Percentiles rank a stretch among this genome's conserved stretches.
These are phyloP conservation scores for Copidosoma aretas DNA, from an alignment of 2,888 invertebrate species.

Conservation along the genomic window DNA sequence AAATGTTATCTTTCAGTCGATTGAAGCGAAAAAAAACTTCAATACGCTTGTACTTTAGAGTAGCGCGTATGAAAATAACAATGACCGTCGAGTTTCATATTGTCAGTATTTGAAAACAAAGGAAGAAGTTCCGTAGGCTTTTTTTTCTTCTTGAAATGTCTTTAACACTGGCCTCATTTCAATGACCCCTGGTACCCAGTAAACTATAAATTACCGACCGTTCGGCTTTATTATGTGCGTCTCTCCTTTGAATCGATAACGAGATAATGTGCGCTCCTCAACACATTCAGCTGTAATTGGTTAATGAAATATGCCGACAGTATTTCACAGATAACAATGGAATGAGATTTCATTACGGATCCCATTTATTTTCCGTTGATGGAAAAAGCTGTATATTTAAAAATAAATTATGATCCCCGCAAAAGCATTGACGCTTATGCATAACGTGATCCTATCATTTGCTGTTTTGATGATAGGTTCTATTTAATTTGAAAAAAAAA, in stretches of 20 bases:
- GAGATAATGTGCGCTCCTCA: neutral
- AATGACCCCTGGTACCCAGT: slow-evolving; percentile 13
- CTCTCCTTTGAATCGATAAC: neutral
- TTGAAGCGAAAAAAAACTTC: no score
- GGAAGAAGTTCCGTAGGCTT: slow-evolving; percentile 18
- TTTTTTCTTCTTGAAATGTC: slow-evolving; percentile 26
- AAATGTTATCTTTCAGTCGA: no score
- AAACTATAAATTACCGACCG: slow-evolving; percentile 20
- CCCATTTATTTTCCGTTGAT: no score
- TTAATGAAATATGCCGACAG: slow-evolving; percentile 12
- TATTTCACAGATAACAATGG: neutral
- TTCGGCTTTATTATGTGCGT: slow-evolving; percentile 1
- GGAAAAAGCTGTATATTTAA: no score
- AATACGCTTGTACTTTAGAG: neutral
- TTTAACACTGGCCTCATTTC: slow-evolving; percentile 33
- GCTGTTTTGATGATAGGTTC: no score
- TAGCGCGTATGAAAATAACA: neutral
- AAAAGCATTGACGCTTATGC: no score
- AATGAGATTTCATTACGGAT: no score
- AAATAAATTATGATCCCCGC: no score
- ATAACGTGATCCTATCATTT: no score
- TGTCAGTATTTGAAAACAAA: slow-evolving; percentile 1
- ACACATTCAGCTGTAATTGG: slow-evolving; percentile 10
- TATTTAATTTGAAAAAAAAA: no score
- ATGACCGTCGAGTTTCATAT: neutral